Evolutionary conservation across 2,113 vertebrate species (phyloP).

Genomic region (Nerophis ophidion): DNA sequence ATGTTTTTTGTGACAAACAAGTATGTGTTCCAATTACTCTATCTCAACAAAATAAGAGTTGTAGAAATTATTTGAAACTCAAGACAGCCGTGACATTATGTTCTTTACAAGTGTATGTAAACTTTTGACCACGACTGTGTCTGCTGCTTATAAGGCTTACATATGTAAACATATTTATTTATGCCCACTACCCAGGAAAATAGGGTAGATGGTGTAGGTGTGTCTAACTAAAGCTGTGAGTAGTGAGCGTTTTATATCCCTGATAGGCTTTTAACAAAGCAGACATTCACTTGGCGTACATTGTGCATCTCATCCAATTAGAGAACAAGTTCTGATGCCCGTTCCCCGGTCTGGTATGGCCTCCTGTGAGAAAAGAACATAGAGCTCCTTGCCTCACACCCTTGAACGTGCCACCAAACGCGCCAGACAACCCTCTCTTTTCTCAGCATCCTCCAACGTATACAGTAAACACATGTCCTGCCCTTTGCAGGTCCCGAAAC

Average conservation of each 20-base stretch:
- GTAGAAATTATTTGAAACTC: too few relatives aligned
- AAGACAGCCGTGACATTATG: too few relatives aligned
- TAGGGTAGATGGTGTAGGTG: not conserved
- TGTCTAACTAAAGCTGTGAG: not conserved
- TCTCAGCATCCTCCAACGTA: conserved; percentile 49
- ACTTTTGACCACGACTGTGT: too few relatives aligned
- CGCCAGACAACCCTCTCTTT: conserved; percentile 41
- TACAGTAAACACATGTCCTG: conserved; percentile 55
- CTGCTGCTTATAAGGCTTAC: too few relatives aligned
- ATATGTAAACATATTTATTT: too few relatives aligned
- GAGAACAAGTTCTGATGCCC: conserved; percentile 19
- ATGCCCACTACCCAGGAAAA: too few relatives aligned
- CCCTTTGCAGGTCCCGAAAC: conserved; percentile 40
- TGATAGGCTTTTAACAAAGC: not conserved
- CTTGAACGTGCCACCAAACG: conserved; percentile 46
- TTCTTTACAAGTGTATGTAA: too few relatives aligned
- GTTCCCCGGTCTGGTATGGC: conserved; percentile 14
- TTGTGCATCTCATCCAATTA: conserved; percentile 48
- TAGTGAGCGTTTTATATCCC: not conserved
- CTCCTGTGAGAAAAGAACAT: conserved; percentile 30
- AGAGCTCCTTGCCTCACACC: conserved; percentile 21
- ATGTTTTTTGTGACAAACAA: too few relatives aligned
- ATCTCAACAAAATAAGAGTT: too few relatives aligned
- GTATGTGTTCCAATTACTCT: too few relatives aligned
- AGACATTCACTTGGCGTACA: conserved; percentile 19